A percentile compares a stretch with the other conserved stretches of the same genome.
Evolutionary conservation across 2,888 invertebrate species (phyloP).

Genomic region (Drosophila greeni): DNA sequence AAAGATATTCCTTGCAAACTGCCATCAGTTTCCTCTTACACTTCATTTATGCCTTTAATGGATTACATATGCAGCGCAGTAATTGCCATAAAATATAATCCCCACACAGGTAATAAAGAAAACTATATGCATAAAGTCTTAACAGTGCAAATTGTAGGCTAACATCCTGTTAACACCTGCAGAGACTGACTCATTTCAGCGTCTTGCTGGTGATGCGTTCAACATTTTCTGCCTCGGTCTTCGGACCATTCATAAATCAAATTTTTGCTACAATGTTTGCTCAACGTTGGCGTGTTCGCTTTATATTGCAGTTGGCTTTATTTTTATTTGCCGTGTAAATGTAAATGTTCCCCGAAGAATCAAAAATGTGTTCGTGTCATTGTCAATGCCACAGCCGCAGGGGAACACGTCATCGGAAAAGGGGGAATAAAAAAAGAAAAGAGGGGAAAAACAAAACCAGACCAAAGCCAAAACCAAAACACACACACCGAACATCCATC

Average conservation of each 20-base stretch:
- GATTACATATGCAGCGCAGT: no score
- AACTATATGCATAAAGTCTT: constrained; percentile 1
- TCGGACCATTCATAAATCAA: constrained; percentile 39
- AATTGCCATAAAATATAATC: not conserved
- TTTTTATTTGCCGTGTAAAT: constrained; percentile 35
- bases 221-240: not conserved
- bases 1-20: not conserved
- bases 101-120: not conserved
- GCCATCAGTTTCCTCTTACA: no score
- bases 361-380: constrained; percentile 47
- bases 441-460: constrained; percentile 10
- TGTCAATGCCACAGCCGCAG: constrained; percentile 44
- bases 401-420: constrained; percentile 34
- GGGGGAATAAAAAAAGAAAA: not conserved
- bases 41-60: not conserved
- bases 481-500: constrained; percentile 17
- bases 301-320: constrained; percentile 10
- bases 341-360: constrained; percentile 42
- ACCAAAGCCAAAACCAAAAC: constrained; percentile 14
- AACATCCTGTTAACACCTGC: constrained; percentile 14
- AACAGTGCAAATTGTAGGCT: not conserved
- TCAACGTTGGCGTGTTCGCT: constrained; percentile 47
- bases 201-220: not conserved
- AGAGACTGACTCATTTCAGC: constrained; percentile 24
- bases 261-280: constrained; percentile 27